Percentiles rank a stretch among this genome's conserved stretches.
Conservation (phyloP, 2,797 vertebrate species). For the Tapirus indicus region DNA sequence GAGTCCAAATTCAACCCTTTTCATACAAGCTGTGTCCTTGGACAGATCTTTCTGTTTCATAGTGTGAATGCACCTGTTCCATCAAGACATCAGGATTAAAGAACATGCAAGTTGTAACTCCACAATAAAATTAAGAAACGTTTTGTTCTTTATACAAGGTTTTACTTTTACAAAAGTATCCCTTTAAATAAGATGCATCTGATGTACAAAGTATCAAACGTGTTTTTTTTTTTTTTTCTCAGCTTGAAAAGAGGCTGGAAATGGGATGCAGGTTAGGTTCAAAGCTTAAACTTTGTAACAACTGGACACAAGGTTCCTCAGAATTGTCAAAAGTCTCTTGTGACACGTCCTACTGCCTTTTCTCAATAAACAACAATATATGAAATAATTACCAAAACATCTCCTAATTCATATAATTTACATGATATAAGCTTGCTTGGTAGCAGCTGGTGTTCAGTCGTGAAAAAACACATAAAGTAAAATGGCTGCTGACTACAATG, state of each 20-base stretch:
- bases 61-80: constrained; percentile 85
- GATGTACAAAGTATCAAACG: constrained; percentile 94
- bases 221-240: constrained; percentile 87
- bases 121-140: constrained; percentile 92
- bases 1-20: constrained; percentile 88
- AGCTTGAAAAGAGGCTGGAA: constrained; percentile 93
- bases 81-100: constrained; percentile 88
- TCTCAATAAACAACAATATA: constrained; percentile 90
- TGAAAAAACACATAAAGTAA: constrained; percentile 90
- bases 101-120: constrained; percentile 91
- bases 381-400: constrained; percentile 92
- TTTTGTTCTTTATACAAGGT: constrained; percentile 94
- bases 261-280: constrained; percentile 91
- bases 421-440: constrained; percentile 90
- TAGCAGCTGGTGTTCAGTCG: constrained; percentile 91
- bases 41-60: constrained; percentile 83
- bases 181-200: constrained; percentile 94
- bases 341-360: constrained; percentile 88
- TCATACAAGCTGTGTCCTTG: constrained; percentile 86
- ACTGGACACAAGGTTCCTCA: constrained; percentile 88
- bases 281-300: constrained; percentile 88
- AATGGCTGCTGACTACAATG: constrained; percentile 91
- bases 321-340: constrained; percentile 91
- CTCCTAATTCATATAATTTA: constrained; percentile 91
- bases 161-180: constrained; percentile 95